phyloP scores from a whole-genome alignment of 2,888 invertebrate genomes.

The Phalangium opilio region DNA sequence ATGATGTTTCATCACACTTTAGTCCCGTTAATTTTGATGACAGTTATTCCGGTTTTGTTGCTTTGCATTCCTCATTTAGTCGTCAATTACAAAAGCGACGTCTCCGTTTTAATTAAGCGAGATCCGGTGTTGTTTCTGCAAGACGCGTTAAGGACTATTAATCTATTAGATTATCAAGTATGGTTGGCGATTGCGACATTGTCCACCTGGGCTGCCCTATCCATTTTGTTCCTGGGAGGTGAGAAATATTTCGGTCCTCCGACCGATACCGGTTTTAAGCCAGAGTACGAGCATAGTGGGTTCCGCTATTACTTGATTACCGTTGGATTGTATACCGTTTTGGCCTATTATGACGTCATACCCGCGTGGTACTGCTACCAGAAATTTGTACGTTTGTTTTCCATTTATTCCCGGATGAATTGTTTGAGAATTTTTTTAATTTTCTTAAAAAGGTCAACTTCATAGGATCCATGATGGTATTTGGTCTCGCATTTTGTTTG shows the following conservation, averaged over 20 bases:
- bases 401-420: too few species aligned
- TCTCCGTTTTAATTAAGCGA: too few species aligned
- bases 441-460: conserved; percentile 5
- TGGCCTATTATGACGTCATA: conserved; percentile 1
- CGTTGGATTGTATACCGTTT: not conserved
- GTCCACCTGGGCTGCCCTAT: conserved; percentile 32
- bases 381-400: conserved; percentile 3
- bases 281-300: conserved; percentile 37
- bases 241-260: conserved; percentile 34
- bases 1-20: too few species aligned
- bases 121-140: too few species aligned
- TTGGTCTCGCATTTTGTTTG: conserved; percentile 13
- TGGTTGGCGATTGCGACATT: conserved; percentile 22
- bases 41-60: too few species aligned
- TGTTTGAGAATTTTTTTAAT: too few species aligned
- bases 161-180: conserved; percentile 1
- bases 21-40: too few species aligned
- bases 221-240: conserved; percentile 32
- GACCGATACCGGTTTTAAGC: conserved; percentile 35
- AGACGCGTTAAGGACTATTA: too few species aligned
- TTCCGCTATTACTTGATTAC: conserved; percentile 24
- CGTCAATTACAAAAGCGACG: too few species aligned
- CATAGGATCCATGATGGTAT: conserved; percentile 5
- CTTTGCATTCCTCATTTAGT: too few species aligned
- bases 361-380: conserved; percentile 9